Evolutionary conservation across 2,888 invertebrate species (phyloP).

Genomic region (Aspidiotus destructor): DNA sequence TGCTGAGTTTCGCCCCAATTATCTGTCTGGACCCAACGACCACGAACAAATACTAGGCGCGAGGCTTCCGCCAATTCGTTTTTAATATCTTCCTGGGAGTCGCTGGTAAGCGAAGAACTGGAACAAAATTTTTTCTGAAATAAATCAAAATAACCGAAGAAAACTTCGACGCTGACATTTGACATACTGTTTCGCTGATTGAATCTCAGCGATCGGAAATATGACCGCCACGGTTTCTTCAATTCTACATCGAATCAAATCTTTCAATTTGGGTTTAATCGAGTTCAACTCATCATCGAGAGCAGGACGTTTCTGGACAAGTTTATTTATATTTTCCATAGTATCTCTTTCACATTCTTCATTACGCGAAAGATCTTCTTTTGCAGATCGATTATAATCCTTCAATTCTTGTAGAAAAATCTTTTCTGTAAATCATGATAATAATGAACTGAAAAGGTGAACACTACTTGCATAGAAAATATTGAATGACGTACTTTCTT

Average conservation of each 20-base stretch:
- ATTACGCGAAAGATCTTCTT: conserved; percentile 51
- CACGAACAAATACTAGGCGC: conserved; percentile 67
- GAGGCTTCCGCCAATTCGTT: conserved; percentile 60
- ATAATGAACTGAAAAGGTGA: neutral
- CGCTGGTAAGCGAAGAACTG: conserved; percentile 16
- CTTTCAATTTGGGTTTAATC: conserved; percentile 50
- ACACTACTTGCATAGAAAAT: conserved; percentile 23
- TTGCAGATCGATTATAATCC: conserved; percentile 44
- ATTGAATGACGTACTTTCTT: conserved; percentile 18
- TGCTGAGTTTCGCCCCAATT: conserved; percentile 57
- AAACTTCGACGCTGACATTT: neutral
- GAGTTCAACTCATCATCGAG: conserved; percentile 37
- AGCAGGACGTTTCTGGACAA: conserved; percentile 48
- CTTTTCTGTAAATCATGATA: conserved; percentile 39
- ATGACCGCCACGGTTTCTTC: conserved; percentile 57
- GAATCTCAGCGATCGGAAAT: conserved; percentile 51
- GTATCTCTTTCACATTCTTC: conserved; percentile 54
- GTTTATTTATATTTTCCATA: conserved; percentile 48
- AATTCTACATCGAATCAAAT: conserved; percentile 49
- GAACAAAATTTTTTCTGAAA: conserved; percentile 20
- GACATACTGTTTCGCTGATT: conserved; percentile 43
- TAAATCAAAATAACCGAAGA: conserved; percentile 23
- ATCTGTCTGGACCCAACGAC: conserved; percentile 63
- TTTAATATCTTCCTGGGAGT: conserved; percentile 38
- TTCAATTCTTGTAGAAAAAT: conserved; percentile 42